Percentiles rank a stretch among this genome's conserved stretches.
phyloP scores from a whole-genome alignment of 2,888 invertebrate genomes.

The Meteorus colon region DNA sequence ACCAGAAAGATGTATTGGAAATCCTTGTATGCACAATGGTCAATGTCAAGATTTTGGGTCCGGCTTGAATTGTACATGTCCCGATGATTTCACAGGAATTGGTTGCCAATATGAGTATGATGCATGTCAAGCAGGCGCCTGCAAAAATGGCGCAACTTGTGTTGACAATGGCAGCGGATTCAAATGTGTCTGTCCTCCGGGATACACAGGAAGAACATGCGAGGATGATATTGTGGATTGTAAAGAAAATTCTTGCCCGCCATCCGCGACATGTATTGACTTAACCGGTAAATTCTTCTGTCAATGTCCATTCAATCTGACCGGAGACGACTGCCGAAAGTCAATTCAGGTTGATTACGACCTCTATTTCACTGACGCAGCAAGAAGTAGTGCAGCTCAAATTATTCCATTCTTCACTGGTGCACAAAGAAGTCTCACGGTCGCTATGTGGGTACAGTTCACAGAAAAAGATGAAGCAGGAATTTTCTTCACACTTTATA shows the following conservation, averaged over 20 bases:
- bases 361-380: slow-evolving; percentile 93
- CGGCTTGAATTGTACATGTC: slow-evolving; percentile 94
- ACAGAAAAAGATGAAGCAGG: slow-evolving; percentile 93
- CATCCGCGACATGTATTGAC: slow-evolving; percentile 94
- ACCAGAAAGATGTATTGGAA: slow-evolving; percentile 94
- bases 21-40: slow-evolving; percentile 95
- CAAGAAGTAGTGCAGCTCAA: slow-evolving; percentile 93
- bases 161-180: slow-evolving; percentile 89
- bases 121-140: slow-evolving; percentile 91
- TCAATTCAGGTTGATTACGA: slow-evolving; percentile 99
- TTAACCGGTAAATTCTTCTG: slow-evolving; percentile 94
- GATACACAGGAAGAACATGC: slow-evolving; percentile 86
- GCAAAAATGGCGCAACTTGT: slow-evolving; percentile 95
- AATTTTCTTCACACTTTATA: slow-evolving; percentile 94
- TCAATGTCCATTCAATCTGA: slow-evolving; percentile 96
- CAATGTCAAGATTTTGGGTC: slow-evolving; percentile 97
- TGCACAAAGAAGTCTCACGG: slow-evolving; percentile 85
- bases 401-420: slow-evolving; percentile 92
- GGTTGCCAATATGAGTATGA: slow-evolving; percentile 96
- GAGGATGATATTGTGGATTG: slow-evolving; percentile 94
- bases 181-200: slow-evolving; percentile 89
- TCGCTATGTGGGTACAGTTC: slow-evolving; percentile 98
- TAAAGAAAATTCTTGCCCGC: slow-evolving; percentile 94
- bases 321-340: slow-evolving; percentile 97
- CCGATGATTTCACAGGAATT: slow-evolving; percentile 87